These are phyloP conservation scores for Argya squamiceps DNA, from an alignment of 2,797 vertebrate species.

Conservation along the genomic window DNA sequence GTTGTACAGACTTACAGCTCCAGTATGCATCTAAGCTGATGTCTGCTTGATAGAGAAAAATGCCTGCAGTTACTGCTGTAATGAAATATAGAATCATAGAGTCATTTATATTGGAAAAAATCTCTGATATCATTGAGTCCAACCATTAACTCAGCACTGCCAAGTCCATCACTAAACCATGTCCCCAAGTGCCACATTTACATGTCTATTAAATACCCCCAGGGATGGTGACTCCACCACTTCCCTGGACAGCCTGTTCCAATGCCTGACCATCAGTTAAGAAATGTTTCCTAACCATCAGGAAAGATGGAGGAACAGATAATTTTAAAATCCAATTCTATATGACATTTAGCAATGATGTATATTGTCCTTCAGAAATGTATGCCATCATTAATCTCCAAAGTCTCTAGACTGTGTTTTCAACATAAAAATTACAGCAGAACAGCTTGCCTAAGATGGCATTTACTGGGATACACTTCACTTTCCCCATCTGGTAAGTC, in stretches of 20 bases:
- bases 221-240: neutral
- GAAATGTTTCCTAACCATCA: neutral
- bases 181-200: neutral
- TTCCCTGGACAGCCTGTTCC: neutral
- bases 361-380: neutral
- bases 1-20: neutral
- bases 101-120: neutral
- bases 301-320: neutral
- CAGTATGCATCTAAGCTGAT: neutral
- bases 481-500: neutral
- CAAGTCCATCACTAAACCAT: neutral
- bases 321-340: neutral
- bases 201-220: neutral
- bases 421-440: neutral
- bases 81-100: neutral
- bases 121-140: neutral
- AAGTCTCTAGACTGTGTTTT: neutral
- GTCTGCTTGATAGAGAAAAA: neutral
- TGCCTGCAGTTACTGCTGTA: neutral
- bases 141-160: neutral
- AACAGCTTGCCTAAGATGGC: neutral
- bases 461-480: neutral
- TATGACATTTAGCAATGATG: neutral
- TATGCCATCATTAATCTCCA: neutral
- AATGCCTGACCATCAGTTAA: neutral